Evolutionary conservation across 2,797 vertebrate genomes (phyloP).

Genomic region (Iguana delicatissima): DNA sequence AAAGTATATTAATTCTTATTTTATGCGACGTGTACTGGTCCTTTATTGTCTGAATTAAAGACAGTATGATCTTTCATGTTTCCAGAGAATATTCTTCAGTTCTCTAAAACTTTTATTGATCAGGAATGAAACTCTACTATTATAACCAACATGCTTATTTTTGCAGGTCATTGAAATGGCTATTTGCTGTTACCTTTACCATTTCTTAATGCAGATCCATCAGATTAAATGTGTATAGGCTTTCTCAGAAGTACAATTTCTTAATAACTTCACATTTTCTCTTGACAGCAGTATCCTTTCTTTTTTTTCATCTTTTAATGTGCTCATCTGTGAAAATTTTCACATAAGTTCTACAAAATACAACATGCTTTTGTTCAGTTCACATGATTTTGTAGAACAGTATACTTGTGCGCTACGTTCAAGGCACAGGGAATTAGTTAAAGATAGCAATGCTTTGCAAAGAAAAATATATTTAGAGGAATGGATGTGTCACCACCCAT

Average conservation of each 20-base stretch:
- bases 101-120: neutral
- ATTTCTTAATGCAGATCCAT: constrained; percentile 11
- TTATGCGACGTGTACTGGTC: neutral
- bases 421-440: neutral
- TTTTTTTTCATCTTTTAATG: neutral
- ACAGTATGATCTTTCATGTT: constrained; percentile 13
- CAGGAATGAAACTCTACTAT: neutral
- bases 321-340: neutral
- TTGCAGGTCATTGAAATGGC: neutral
- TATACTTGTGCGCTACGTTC: neutral
- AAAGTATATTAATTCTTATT: neutral
- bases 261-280: constrained; percentile 11
- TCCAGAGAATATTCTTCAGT: neutral
- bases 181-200: constrained; percentile 16
- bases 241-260: constrained; percentile 23
- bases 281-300: neutral
- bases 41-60: neutral
- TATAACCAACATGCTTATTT: constrained; percentile 1
- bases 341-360: constrained; percentile 21
- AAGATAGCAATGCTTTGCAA: neutral
- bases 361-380: constrained; percentile 6
- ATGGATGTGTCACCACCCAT: no score
- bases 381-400: neutral
- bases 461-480: neutral
- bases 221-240: constrained; percentile 13